phyloP scores from a whole-genome alignment of 2,888 invertebrate species.

The Agriopis leucophaearia region DNA sequence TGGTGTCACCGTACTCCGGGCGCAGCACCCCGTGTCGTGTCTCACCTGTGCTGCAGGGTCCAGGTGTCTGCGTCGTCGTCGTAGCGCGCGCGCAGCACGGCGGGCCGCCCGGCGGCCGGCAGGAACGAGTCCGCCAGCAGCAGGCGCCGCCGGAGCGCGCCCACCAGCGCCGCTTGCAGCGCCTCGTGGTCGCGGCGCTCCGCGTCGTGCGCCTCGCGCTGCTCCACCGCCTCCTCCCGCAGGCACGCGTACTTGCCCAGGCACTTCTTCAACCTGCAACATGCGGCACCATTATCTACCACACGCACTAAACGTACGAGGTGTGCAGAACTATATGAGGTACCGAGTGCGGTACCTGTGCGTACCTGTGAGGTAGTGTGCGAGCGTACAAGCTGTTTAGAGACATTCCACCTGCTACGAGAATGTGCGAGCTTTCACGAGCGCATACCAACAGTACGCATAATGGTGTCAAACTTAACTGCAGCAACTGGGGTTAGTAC shows the following conservation, averaged over 20 bases:
- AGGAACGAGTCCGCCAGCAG: conserved; percentile 96
- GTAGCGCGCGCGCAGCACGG: conserved; percentile 87
- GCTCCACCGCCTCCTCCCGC: conserved; percentile 82
- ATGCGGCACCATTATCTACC: background rate
- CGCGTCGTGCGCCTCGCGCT: conserved; percentile 93
- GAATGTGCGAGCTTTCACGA: no score
- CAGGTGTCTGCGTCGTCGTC: conserved; percentile 73
- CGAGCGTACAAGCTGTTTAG: no score
- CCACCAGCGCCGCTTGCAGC: conserved; percentile 92
- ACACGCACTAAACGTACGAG: background rate
- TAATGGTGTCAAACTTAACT: no score
- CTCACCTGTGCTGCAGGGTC: conserved; percentile 58
- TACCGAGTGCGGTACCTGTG: no score
- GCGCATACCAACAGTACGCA: no score
- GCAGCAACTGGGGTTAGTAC: no score
- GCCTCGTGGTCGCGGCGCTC: conserved; percentile 97
- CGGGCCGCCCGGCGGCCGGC: conserved; percentile 84
- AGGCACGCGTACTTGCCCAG: conserved; percentile 91
- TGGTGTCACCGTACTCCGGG: background rate
- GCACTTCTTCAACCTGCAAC: conserved; percentile 93
- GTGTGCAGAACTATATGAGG: no score
- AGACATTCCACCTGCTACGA: no score
- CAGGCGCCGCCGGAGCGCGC: conserved; percentile 95
- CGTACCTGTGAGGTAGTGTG: no score
- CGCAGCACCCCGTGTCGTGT: background rate